phyloP scores from a whole-genome alignment of 37 sponge, comb jelly and placozoan genomes.

The Amphimedon queenslandica region DNA sequence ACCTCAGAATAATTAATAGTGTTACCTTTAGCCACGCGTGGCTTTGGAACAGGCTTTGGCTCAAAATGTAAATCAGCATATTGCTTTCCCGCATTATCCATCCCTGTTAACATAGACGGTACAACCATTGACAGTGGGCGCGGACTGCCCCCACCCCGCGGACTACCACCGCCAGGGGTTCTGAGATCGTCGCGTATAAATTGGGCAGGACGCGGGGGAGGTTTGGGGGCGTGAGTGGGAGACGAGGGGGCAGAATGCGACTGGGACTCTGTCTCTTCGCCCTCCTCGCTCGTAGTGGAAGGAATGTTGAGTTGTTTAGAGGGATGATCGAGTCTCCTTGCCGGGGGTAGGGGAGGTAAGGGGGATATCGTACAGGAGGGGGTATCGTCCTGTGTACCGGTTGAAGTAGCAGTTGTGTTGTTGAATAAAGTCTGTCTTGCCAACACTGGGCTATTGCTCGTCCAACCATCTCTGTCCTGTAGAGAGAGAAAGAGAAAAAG shows the following conservation, averaged over 20 bases:
- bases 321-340: slow-evolving; percentile 5
- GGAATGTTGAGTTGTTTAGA: not conserved
- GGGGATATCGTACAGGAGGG: not conserved
- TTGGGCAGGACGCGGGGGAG: slow-evolving; percentile 1
- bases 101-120: not conserved
- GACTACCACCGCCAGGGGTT: not conserved
- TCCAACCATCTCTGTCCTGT: not conserved
- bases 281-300: not conserved
- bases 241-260: slow-evolving; percentile 57
- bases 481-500: no score
- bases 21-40: not conserved
- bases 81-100: not conserved
- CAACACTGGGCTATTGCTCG: not conserved
- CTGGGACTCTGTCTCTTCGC: slow-evolving; percentile 2
- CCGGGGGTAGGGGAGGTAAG: slow-evolving; percentile 17
- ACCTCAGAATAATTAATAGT: not conserved
- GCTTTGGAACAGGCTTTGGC: not conserved
- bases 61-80: not conserved
- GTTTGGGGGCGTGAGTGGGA: slow-evolving; percentile 9
- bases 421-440: no score
- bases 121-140: slow-evolving; percentile 2
- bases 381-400: no score
- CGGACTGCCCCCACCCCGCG: no score
- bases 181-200: no score
- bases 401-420: no score